Evolutionary conservation across 2,797 vertebrate species (phyloP), one percentile per base, ranked within the genome.

Genomic region (Parambassis ranga): DNA sequence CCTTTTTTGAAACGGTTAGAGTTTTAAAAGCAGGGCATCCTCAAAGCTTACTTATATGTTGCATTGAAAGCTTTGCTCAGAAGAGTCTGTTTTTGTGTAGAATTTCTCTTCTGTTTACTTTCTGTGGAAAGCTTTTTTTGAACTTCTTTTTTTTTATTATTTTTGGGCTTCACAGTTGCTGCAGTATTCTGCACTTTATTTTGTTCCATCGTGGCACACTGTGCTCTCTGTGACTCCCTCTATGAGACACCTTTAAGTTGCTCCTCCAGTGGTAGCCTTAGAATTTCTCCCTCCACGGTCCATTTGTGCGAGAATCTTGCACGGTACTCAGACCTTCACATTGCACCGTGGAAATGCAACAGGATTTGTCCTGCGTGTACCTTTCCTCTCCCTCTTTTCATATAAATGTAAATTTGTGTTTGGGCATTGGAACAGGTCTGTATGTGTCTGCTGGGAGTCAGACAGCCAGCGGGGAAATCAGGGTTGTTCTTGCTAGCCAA

Each of bases 361-460:
- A 22, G 69, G 82, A 68, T 87, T 86, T 75, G 72, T 87, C 79
- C 79, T 75, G 64, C 77, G 7, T 71, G 75, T 60, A 73, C 82
- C 77, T 83, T 71, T 78, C 65, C 75, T 72, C 60, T 80, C 56
- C 57, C 67, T 65, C 65, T 79, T 85, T 90, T 89, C 88, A 90
- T 91, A 90, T 90, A 89, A 90, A 90, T 91, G 89, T 83, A 90
- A 90, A 90, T 91, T 74, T 82, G 83, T 87, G 86, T 87, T 85
- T 31, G 79, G 85, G 65, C 73, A 56, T 71, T 51, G 77, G 85
- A 84, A 79, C 85, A 72, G 83, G 73, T 71, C 67, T 52, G 78
- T 75, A 30, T 59, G 71, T 69, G 79, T 87, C 81, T 75, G 7
- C 61, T 36, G 78, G 83, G 83, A 83, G 56, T 65, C 61, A 28